Conservation (phyloP, 2,888 invertebrate genomes). For the Andrena fulva region DNA sequence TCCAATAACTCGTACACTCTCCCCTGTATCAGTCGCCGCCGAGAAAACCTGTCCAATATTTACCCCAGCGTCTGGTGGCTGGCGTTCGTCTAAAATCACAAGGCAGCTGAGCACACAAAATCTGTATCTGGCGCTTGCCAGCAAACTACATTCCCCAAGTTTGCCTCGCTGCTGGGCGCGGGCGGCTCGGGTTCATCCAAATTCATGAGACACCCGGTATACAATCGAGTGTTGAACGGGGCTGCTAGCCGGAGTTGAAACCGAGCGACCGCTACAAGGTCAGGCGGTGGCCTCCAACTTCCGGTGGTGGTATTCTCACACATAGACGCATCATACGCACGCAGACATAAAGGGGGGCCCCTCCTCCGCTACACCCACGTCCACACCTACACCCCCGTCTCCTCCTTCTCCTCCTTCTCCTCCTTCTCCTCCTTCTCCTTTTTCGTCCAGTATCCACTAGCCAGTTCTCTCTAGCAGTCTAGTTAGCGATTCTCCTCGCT, state of each 20-base stretch:
- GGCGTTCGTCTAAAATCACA: neutral
- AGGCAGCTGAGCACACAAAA: neutral
- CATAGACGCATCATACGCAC: conserved; percentile 63
- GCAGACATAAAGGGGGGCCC: conserved; percentile 67
- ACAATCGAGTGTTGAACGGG: conserved; percentile 74
- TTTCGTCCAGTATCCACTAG: neutral
- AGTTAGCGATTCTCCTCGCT: neutral
- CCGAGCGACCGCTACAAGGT: conserved; percentile 82
- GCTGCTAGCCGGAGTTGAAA: conserved; percentile 67
- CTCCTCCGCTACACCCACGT: conserved; percentile 40
- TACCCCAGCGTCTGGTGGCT: neutral
- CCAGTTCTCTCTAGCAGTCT: neutral
- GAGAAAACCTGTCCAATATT: no score
- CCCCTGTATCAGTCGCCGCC: neutral
- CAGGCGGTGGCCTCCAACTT: conserved; percentile 84
- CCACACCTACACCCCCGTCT: conserved; percentile 10
- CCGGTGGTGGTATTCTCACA: conserved; percentile 81
- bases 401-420: conserved; percentile 8
- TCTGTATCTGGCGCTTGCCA: neutral
- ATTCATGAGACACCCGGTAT: conserved; percentile 65
- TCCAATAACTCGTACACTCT: neutral
- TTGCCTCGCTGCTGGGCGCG: neutral
- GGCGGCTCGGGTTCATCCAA: neutral
- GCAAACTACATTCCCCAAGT: neutral
- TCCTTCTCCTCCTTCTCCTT: conserved; percentile 20